phyloP scores from a whole-genome alignment of 2,888 invertebrate species.

The Ichneumoninae sp. region DNA sequence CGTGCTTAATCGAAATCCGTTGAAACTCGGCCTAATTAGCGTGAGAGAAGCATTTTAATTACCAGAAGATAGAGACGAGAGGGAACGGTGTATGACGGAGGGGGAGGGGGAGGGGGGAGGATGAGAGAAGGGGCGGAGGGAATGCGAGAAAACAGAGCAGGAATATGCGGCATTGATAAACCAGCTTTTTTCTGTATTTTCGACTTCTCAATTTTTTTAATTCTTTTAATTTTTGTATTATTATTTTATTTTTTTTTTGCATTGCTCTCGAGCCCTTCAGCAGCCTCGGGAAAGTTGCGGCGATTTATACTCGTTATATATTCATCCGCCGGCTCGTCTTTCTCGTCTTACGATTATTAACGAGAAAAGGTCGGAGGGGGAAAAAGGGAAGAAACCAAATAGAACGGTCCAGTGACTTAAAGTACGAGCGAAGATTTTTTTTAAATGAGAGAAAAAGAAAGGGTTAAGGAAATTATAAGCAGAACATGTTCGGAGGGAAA shows the following conservation, averaged over 20 bases:
- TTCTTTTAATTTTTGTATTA: background rate
- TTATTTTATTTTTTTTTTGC: background rate
- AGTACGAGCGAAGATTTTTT: background rate
- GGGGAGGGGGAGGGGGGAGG: background rate
- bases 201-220: background rate
- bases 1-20: constrained; percentile 68
- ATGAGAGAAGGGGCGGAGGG: background rate
- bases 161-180: constrained; percentile 33
- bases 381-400: constrained; percentile 3
- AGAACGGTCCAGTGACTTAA: background rate
- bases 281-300: background rate
- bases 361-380: constrained; percentile 7
- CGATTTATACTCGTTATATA: constrained; percentile 43
- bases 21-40: constrained; percentile 68
- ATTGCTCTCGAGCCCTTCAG: background rate
- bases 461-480: background rate
- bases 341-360: constrained; percentile 28
- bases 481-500: background rate
- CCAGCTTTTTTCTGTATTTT: constrained; percentile 1
- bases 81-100: background rate
- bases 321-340: constrained; percentile 13
- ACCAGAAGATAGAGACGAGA: constrained; percentile 24
- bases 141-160: constrained; percentile 18
- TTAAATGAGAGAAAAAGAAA: background rate
- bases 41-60: constrained; percentile 64